Evolutionary conservation across 2,113 vertebrate species (phyloP), one percentile per base, ranked within the genome.

Genomic region (Ictalurus furcatus): DNA sequence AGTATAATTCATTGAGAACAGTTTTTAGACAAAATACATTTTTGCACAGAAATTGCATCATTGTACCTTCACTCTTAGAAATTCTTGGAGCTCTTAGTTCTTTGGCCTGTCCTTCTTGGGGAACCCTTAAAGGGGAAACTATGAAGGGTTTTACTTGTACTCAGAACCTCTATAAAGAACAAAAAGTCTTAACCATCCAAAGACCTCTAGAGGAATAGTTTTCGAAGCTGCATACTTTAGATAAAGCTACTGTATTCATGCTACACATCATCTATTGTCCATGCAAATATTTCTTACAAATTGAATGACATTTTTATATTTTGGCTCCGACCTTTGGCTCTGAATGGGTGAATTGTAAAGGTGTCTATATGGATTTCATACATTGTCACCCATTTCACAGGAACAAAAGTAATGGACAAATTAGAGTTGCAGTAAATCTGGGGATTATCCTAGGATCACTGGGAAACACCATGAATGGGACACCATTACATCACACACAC

Each of bases 221-320:
- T 11, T 12, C 37, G 58, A 83, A 83, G 78, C 87, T 71, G 87
- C 87, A 88, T 83, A 88, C 61, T 40, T 85, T 30, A 87, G 74
- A 56, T 87, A 85, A 88, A 88, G 84, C 84, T 88, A 61, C 56
- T 88, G 40, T 81, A 79, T 85, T 87, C 65, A 28, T 85, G 88
- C 90, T 90, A 90, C 90, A 87, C n/a, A 19, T 87, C 23, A 83
- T 88, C 78, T 84, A 37, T 40, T 52, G 40, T 67, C 16, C 71
- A 63, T 40, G 21, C 34, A 61, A 67, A 63, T 48, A 54, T 58
- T 34, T 34, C 1, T 80, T 54, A 54, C 9, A 34, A 34, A 34
- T 56, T n/a, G n/a, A 19, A 7, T 30, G n/a, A 34, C 4, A 34
- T 37, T 34, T 11, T 61, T 61, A 61, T 83, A 34, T 83, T 81